Evolutionary conservation across 2,888 invertebrate species (phyloP), one percentile per base, ranked within the genome.

Genomic region (Piscicola geometra): DNA sequence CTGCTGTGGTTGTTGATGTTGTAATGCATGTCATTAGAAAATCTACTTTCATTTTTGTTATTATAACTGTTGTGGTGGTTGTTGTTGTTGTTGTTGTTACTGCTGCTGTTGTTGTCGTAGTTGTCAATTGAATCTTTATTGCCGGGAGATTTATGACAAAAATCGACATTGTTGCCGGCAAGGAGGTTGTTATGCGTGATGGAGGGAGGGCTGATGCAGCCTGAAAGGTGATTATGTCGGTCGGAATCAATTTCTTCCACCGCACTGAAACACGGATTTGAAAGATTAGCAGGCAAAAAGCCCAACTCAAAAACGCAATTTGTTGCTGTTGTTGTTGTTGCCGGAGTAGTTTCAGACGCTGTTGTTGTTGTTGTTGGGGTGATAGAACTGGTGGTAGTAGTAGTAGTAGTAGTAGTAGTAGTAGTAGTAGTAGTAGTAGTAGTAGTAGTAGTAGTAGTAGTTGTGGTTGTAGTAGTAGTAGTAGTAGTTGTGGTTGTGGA

Each of bases 121-220:
- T 25, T 56, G 60, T 56, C 60, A 56, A 25, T 56, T 5, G 60
- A 3, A 18, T 25, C n/a, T 9, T 21, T 56, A 25, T 56, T 56
- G n/a, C 25, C n/a, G 21, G 21, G 5, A 56, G 25, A 56, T 3
- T 56, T 56, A 25, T 21, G 5, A 56, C n/a, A 56, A 56, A 56
- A 56, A 21, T 25, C 3, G 3, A 18, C 60, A 56, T 5, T 56
- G 21, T 56, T 9, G 60, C 60, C n/a, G 60, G 60, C 21, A 56
- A 56, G n/a, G 9, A 25, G n/a, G n/a, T 5, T 25, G 60, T 56
- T 56, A 5, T 56, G 21, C 25, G 21, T 56, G 60, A 56, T 56
- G 60, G 60, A 56, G n/a, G 25, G 60, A 5, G n/a, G n/a, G n/a
- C 60, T 56, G n/a, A 56, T 25, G 60, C 60, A 56, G n/a, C 5